Evolutionary conservation across 1,140 invertebrate genomes (phyloP), one percentile per base, ranked within the genome.

Genomic region (Papilio glaucus): DNA sequence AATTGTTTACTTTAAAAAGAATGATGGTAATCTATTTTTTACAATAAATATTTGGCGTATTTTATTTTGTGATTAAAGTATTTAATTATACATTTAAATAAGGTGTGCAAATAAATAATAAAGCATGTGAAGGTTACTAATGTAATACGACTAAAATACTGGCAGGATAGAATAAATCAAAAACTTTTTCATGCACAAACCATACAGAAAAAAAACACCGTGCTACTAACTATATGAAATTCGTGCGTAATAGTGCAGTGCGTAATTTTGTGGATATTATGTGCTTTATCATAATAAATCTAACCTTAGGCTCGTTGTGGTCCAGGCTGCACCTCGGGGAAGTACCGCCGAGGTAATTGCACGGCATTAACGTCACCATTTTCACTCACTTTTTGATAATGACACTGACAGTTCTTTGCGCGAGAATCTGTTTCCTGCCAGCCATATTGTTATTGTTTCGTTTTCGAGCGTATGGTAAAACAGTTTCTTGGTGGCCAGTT

Each of bases 331-430:
- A 93, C 75, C 89, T 84, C 82, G 90, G 88, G 33, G 89, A 90
- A 41, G 85, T 80, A 70, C 88, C 87, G 77, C 90, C 86, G 83
- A 93, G 90, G 87, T 88, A 93, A 81, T 85, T 86, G 83, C 90
- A 93, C 87, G 90, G 90, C 90, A 92, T 92, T 86, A 92, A 81
- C 60, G 90, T 92, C 89, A 92, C 90, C 90, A 92, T 92, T 80
- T 79, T 87, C 81, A 78, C 82, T 85, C 85, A 84, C 83, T 80
- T 79, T 78, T 81, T 74, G 38, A 77, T 69, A 85, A 80, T 82
- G 79, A 90, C 90, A 88, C 85, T 85, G 81, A 90, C 85, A 90
- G 90, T 86, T 82, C 72, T 88, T 83, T 85, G 76, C 72, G 84
- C 80, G 80, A 79, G 71, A 81, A 81, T 84, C 74, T 81, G 79